phyloP scores from a whole-genome alignment of 1,140 invertebrate genomes.

The Phymorhynchus buccinoides region DNA sequence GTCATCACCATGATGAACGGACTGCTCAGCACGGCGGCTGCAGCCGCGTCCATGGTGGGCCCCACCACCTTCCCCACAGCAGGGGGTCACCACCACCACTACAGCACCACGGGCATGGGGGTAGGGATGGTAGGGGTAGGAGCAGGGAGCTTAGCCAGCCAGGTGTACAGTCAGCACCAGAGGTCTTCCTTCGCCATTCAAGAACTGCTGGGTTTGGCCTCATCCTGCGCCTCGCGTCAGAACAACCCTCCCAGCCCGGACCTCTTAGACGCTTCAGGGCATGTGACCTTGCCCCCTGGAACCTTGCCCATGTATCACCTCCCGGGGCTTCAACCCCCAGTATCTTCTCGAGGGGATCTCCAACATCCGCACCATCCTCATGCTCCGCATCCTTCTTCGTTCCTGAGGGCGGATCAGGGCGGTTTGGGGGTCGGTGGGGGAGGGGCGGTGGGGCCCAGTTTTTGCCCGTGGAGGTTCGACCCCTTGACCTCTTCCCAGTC shows the following conservation, averaged over 20 bases:
- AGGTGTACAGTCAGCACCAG: constrained; percentile 45
- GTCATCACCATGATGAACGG: constrained; percentile 42
- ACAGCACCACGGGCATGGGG: constrained; percentile 4
- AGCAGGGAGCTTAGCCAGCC: constrained; percentile 37
- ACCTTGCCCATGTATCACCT: constrained; percentile 41
- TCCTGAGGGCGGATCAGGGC: constrained; percentile 35
- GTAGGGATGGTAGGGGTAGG: constrained; percentile 33
- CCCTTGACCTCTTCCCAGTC: constrained; percentile 19
- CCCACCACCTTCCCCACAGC: constrained; percentile 38
- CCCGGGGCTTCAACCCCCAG: background rate
- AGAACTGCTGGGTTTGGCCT: constrained; percentile 43
- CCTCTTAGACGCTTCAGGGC: constrained; percentile 31
- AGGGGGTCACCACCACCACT: constrained; percentile 10
- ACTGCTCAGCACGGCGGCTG: constrained; percentile 36
- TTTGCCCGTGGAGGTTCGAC: constrained; percentile 46
- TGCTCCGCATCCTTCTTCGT: constrained; percentile 25
- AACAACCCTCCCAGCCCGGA: constrained; percentile 38
- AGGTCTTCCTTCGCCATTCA: constrained; percentile 47
- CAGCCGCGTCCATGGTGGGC: constrained; percentile 29
- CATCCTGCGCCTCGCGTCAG: too few species aligned
- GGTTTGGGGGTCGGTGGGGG: background rate
- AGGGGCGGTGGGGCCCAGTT: constrained; percentile 5
- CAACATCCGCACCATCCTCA: background rate
- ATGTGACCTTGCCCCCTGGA: constrained; percentile 8
- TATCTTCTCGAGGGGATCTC: background rate